Evolutionary conservation across 2,113 vertebrate genomes (phyloP).

Genomic region (Alligator sinensis): DNA sequence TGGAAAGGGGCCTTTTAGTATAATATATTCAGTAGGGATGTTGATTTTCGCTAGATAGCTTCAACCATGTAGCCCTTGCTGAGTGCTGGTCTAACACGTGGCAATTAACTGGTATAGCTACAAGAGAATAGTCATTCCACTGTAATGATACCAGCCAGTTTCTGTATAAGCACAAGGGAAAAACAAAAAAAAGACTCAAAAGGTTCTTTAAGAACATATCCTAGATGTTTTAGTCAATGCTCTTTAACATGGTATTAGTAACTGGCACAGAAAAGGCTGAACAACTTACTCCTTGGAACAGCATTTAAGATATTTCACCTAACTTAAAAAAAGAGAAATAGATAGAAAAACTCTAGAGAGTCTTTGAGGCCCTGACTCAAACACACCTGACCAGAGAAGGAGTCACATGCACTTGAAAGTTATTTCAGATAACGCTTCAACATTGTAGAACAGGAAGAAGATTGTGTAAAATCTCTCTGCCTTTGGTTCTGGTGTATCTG

Average conservation of each 20-base stretch:
- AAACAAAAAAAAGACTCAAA: neutral
- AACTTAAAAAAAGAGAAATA: neutral
- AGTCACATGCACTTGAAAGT: neutral
- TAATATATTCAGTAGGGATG: neutral
- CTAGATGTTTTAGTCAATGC: neutral
- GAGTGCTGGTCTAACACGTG: neutral
- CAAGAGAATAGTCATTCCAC: neutral
- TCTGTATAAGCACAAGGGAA: neutral
- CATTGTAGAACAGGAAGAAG: neutral
- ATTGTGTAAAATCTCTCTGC: constrained; percentile 56
- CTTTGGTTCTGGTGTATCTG: constrained; percentile 59
- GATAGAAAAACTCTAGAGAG: neutral
- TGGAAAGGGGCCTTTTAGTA: neutral
- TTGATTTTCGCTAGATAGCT: neutral
- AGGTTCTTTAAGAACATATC: neutral
- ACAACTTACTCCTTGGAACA: neutral
- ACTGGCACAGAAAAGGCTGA: neutral
- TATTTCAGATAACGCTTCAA: constrained; percentile 6
- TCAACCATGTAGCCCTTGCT: neutral
- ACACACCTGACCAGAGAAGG: neutral
- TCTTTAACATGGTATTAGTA: neutral
- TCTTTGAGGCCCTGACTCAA: neutral
- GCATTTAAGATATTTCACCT: neutral
- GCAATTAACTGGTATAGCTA: neutral
- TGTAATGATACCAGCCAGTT: accelerated